Evolutionary conservation across 2,113 vertebrate species (phyloP), one percentile per base, ranked within the genome.

Genomic region (Odontesthes bonariensis): DNA sequence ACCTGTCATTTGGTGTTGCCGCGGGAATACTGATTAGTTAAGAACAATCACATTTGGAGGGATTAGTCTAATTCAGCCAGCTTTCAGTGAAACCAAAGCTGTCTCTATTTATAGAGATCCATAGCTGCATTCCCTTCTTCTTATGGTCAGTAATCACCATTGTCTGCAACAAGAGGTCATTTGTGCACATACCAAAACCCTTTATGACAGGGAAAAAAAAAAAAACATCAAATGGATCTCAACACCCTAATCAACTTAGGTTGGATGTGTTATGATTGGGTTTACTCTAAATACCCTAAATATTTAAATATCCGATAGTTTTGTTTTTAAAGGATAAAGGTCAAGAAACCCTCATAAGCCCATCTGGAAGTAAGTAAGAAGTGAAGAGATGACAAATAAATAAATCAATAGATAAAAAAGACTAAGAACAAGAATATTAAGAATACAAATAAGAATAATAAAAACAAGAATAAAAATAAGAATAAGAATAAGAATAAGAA

Each of bases 11-110:
- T 65, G 52, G 23, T 69, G 77, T 73, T 67, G 32, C 79, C 76
- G 63, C 47, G 46, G 63, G 72, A 79, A 81, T 65, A 42, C 49
- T 56, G 62, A 84, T 77, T 81, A 80, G 79, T 74, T 73, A 70
- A 63, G 47, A 83, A 73, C 63, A 61, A 70, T 69, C 49, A 58
- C 67, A 73, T 56, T 77, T 71, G 67, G 31, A 75, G 40, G 55
- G 67, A 70, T 83, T 79, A 78, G 47, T 54, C 63, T 52, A 47
- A 52, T 73, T 88, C 42, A 57, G 35, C 38, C 32, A 55, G 73
- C 31, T 32, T 83, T 56, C 58, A 69, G 47, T 77, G 60, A 83
- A 77, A 81, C 82, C 22, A 62, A 35, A 86, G 51, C 57, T 31
- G 69, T 77, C 63, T 60, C 51, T 58, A 31, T 79, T 75, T 68